These are phyloP conservation scores for Melanotaenia nigrans DNA, from an alignment of 2,797 vertebrate species.

Conservation along the genomic window DNA sequence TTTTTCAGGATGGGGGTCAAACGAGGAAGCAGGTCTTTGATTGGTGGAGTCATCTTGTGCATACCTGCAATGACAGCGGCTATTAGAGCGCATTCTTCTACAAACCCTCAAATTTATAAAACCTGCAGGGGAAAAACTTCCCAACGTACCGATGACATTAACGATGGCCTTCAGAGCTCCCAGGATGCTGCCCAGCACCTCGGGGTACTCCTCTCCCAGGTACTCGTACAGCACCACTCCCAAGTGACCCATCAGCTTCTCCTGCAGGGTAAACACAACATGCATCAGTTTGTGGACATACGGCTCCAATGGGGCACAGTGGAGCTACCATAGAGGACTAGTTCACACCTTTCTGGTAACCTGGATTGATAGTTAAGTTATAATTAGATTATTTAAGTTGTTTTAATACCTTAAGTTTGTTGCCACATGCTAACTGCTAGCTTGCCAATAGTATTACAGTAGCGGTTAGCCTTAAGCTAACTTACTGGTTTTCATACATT, in stretches of 20 bases:
- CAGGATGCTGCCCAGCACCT: slow-evolving; percentile 97
- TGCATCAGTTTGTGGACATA: neutral
- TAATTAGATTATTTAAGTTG: too few species aligned
- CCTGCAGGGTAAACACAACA: slow-evolving; percentile 77
- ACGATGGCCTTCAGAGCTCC: slow-evolving; percentile 98
- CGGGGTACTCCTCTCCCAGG: slow-evolving; percentile 98
- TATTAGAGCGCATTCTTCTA: neutral
- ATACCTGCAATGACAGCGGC: slow-evolving; percentile 83
- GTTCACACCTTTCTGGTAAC: too few species aligned
- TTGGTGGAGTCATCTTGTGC: slow-evolving; percentile 99
- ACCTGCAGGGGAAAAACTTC: too few species aligned
- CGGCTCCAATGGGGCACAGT: too few species aligned
- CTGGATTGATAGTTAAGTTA: too few species aligned
- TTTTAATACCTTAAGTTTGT: too few species aligned
- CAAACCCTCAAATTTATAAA: neutral
- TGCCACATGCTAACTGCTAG: too few species aligned
- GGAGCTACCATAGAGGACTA: too few species aligned
- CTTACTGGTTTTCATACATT: too few species aligned
- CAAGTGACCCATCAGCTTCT: slow-evolving; percentile 99
- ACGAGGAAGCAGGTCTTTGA: slow-evolving; percentile 97
- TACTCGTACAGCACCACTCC: slow-evolving; percentile 99
- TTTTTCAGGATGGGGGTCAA: slow-evolving; percentile 99
- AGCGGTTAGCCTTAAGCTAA: too few species aligned
- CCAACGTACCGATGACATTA: slow-evolving; percentile 93
- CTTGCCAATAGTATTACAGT: too few species aligned